phyloP scores from a whole-genome alignment of 2,113 vertebrate genomes.

The Myotis yumanensis region DNA sequence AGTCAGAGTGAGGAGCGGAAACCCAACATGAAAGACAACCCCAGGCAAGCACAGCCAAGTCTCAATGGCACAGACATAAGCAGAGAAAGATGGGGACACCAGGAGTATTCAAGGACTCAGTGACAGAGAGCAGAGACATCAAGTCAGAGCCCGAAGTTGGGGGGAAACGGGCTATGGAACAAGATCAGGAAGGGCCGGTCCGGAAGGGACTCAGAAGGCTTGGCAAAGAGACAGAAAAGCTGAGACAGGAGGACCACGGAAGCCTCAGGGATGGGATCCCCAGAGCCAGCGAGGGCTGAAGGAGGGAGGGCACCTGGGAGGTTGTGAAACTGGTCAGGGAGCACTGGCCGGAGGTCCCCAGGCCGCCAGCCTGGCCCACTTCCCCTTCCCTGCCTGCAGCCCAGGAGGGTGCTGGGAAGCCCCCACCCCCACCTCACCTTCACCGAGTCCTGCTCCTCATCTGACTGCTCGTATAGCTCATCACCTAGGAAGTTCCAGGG shows the following conservation, averaged over 20 bases:
- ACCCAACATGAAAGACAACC: not conserved
- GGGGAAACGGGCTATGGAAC: not conserved
- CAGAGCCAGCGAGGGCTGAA: not conserved
- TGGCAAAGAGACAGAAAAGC: not conserved
- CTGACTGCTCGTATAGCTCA: conserved; percentile 95
- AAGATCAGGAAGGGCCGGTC: not conserved
- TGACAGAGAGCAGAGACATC: not conserved
- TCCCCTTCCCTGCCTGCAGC: not conserved
- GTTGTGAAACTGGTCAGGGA: conserved; percentile 14
- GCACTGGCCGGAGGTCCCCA: not conserved
- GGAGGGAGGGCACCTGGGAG: not conserved
- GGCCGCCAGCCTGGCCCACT: not conserved
- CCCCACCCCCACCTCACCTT: conserved; percentile 84
- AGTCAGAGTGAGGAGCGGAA: not conserved
- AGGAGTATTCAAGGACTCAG: not conserved
- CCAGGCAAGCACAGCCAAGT: not conserved
- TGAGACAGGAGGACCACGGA: not conserved
- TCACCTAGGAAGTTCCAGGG: conserved; percentile 96
- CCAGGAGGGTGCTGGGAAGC: not conserved
- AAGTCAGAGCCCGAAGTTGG: not conserved
- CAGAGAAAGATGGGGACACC: not conserved
- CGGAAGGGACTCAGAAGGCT: not conserved
- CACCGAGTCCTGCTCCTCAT: conserved; percentile 97
- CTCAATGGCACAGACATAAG: not conserved
- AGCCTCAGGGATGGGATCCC: not conserved